Conservation (phyloP, 1,140 invertebrate species). For the Trissolcus basalis region DNA sequence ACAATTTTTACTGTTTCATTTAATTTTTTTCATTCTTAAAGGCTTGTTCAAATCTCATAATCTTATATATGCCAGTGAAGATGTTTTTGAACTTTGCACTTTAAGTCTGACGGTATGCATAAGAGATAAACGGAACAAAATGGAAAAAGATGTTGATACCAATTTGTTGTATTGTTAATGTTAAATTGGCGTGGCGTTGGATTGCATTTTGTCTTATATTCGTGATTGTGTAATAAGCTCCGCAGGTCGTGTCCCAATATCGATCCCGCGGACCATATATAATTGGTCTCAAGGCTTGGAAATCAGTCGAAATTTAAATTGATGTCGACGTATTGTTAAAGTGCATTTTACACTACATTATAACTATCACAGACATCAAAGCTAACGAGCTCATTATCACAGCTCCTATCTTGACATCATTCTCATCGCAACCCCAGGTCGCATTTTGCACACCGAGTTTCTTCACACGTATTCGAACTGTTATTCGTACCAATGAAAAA, state of each 20-base stretch:
- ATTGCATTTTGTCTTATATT: neutral
- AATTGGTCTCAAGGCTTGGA: conserved; percentile 49
- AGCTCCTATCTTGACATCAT: conserved; percentile 40
- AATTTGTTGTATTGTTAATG: no score
- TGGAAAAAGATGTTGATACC: no score
- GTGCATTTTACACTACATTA: conserved; percentile 33
- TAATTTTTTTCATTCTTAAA: no score
- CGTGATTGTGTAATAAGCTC: conserved; percentile 36
- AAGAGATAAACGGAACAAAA: no score
- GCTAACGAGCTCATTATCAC: conserved; percentile 54
- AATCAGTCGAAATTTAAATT: conserved; percentile 55
- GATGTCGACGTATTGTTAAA: conserved; percentile 48
- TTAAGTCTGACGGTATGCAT: no score
- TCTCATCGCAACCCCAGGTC: conserved; percentile 9
- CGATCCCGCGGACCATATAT: conserved; percentile 21
- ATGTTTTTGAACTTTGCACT: no score
- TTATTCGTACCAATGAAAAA: conserved; percentile 10
- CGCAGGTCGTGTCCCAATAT: conserved; percentile 39
- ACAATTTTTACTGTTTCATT: no score
- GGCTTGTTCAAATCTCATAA: no score
- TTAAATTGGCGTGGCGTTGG: no score
- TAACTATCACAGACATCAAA: conserved; percentile 32
- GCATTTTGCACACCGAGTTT: conserved; percentile 14
- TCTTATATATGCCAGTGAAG: no score
- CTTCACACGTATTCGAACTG: conserved; percentile 5